phyloP scores from a whole-genome alignment of 2,113 vertebrate genomes.

The Psilopsiagon aymara region DNA sequence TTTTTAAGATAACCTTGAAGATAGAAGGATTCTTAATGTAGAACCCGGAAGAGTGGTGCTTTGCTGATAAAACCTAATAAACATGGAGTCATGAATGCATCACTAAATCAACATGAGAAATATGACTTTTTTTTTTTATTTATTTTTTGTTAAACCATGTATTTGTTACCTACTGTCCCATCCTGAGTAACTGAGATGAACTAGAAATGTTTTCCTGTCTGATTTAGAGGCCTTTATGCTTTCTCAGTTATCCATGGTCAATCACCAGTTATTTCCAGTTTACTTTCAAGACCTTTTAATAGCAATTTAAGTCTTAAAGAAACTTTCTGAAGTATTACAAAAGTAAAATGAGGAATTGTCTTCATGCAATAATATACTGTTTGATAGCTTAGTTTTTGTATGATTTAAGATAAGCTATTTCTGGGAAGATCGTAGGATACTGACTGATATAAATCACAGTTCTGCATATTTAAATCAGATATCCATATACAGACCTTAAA shows the following conservation, averaged over 20 bases:
- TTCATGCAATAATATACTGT: not conserved
- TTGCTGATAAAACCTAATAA: not conserved
- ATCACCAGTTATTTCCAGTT: not conserved
- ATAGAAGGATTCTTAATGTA: not conserved
- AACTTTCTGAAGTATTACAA: not conserved
- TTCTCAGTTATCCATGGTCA: not conserved
- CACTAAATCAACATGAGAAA: not conserved
- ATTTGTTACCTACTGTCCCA: not conserved
- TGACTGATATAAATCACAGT: not conserved
- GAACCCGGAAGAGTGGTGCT: not conserved
- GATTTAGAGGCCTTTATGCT: not conserved
- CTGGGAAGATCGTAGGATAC: fast-evolving
- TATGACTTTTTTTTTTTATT: not conserved
- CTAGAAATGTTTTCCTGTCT: not conserved
- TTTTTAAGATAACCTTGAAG: not conserved
- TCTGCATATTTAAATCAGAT: not conserved
- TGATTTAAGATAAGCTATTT: not conserved
- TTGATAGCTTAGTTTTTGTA: not conserved
- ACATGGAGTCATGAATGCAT: not conserved
- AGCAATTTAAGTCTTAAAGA: not conserved
- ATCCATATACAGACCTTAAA: not conserved
- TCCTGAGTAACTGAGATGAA: not conserved
- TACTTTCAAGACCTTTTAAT: not conserved
- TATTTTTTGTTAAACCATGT: not conserved
- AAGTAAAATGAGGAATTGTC: not conserved